phyloP scores from a whole-genome alignment of 2,888 invertebrate genomes.

The Tipula helvola region DNA sequence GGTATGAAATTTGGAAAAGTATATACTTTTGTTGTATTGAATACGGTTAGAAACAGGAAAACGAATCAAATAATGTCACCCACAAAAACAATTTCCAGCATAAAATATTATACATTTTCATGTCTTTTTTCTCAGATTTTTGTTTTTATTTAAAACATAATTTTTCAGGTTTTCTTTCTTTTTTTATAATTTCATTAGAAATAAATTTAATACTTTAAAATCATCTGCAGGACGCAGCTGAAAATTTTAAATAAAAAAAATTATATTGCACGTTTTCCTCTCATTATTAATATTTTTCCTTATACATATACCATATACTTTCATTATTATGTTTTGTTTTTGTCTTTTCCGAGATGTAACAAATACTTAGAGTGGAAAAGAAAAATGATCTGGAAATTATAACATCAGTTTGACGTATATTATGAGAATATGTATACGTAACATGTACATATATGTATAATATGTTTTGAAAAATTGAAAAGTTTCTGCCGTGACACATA shows the following conservation, averaged over 20 bases:
- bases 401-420: neutral
- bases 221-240: constrained; percentile 4
- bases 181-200: neutral
- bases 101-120: neutral
- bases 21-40: neutral
- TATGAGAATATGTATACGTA: neutral
- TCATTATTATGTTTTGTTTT: neutral
- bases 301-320: neutral
- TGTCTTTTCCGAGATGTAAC: neutral
- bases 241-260: neutral
- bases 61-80: neutral
- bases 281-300: neutral
- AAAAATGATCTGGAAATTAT: neutral
- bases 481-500: neutral
- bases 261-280: neutral
- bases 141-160: neutral
- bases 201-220: constrained; percentile 4
- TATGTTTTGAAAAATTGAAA: neutral
- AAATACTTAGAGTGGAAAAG: neutral
- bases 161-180: neutral
- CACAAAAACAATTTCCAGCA: neutral
- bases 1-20: neutral
- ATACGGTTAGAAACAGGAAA: neutral
- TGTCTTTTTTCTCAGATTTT: neutral
- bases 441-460: neutral